phyloP scores from a whole-genome alignment of 2,113 vertebrate species.

The Vombatus ursinus region DNA sequence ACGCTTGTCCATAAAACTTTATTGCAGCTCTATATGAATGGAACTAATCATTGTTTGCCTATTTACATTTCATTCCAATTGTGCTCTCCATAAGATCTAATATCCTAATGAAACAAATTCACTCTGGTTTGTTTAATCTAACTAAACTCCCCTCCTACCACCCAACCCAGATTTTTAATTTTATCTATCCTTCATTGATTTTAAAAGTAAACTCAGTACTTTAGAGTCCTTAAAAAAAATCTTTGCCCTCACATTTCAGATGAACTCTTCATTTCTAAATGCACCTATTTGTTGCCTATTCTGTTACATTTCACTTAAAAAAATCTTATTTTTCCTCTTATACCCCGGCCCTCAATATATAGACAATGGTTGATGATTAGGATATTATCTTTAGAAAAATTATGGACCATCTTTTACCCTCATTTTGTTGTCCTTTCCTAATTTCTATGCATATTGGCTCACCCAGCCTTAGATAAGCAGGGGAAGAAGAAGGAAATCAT shows the following conservation, averaged over 20 bases:
- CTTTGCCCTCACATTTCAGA: not conserved
- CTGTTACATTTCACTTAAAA: constrained; percentile 5
- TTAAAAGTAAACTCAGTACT: not conserved
- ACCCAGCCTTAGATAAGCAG: not conserved
- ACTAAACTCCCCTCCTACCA: not conserved
- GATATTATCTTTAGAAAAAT: constrained; percentile 15
- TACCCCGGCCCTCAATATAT: not conserved
- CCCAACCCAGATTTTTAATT: not conserved
- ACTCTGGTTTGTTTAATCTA: constrained; percentile 34
- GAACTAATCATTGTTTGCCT: constrained; percentile 42
- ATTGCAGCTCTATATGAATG: constrained; percentile 21
- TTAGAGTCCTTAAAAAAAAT: not conserved
- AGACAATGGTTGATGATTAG: constrained; percentile 15
- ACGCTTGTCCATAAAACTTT: constrained; percentile 6
- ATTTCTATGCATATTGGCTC: not conserved
- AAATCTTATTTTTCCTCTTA: constrained; percentile 4
- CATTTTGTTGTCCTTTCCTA: not conserved
- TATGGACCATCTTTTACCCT: not conserved
- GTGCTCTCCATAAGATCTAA: constrained; percentile 35
- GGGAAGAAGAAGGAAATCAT: not conserved
- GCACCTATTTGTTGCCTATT: not conserved
- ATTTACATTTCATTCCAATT: constrained; percentile 35
- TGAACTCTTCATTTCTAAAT: not conserved
- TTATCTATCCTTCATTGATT: constrained; percentile 6
- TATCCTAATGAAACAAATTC: constrained; percentile 10